These are phyloP conservation scores for Cyanoderma ruficeps DNA, from an alignment of 2,113 vertebrate genomes.

Conservation along the genomic window DNA sequence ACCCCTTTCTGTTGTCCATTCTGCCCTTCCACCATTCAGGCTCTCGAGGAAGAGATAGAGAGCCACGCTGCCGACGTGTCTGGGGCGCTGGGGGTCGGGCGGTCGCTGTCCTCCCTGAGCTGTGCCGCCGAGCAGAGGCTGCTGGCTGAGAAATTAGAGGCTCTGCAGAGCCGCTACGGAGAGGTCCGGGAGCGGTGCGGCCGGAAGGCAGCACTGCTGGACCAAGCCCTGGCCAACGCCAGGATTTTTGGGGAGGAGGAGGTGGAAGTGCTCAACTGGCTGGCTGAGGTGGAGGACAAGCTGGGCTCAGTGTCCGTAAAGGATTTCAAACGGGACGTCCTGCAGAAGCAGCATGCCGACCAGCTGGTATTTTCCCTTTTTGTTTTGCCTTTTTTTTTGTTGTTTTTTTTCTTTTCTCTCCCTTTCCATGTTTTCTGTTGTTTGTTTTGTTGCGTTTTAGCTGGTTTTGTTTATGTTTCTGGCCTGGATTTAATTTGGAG, in stretches of 20 bases:
- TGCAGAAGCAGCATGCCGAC: conserved; percentile 90
- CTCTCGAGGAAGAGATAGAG: conserved; percentile 87
- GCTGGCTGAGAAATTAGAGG: conserved; percentile 84
- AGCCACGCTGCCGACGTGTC: conserved; percentile 80
- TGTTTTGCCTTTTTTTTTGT: fast-evolving
- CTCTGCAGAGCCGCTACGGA: conserved; percentile 80
- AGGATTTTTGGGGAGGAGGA: conserved; percentile 98
- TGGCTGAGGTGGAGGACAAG: conserved; percentile 95
- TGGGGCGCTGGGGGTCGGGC: conserved; percentile 82
- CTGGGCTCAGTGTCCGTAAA: conserved; percentile 88
- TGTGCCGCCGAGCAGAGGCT: conserved; percentile 80
- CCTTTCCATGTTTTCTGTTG: conserved; percentile 38
- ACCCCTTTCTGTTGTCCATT: conserved; percentile 79
- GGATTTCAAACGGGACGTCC: conserved; percentile 88
- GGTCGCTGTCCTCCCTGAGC: conserved; percentile 86
- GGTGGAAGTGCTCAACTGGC: conserved; percentile 99
- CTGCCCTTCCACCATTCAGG: conserved; percentile 80
- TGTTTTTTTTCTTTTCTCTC: neutral
- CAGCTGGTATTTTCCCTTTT: conserved; percentile 86
- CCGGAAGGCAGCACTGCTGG: conserved; percentile 87
- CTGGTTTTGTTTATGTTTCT: neutral
- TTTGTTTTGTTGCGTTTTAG: conserved; percentile 24
- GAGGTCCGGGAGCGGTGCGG: conserved; percentile 84
- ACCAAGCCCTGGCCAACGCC: conserved; percentile 92
- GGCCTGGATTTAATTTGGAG: neutral